Percentiles rank a stretch among this genome's conserved stretches.
phyloP scores from a whole-genome alignment of 2,113 vertebrate genomes.

The Zosterops pallidus region DNA sequence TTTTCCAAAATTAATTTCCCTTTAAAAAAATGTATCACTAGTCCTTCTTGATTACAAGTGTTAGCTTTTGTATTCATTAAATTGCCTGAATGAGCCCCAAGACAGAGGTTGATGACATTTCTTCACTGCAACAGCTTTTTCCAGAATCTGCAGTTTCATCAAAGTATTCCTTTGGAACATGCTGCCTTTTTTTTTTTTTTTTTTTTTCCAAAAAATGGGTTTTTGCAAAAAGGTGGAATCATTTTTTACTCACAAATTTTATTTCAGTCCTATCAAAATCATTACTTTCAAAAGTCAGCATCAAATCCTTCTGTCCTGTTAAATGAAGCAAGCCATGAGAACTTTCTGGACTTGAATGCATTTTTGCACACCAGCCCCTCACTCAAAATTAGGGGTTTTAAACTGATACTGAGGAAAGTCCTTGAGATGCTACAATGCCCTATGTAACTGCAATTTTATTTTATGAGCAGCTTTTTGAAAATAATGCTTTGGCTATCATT shows the following conservation, averaged over 20 bases:
- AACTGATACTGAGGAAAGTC: not conserved
- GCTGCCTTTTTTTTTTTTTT: not conserved
- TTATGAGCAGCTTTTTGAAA: not conserved
- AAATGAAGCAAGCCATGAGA: not conserved
- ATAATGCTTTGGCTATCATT: not conserved
- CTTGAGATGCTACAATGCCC: not conserved
- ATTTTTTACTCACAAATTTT: not conserved
- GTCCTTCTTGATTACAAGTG: not conserved
- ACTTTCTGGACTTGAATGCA: not conserved
- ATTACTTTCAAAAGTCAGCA: not conserved
- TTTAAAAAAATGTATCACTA: not conserved
- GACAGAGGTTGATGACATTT: not conserved
- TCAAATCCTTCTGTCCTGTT: not conserved
- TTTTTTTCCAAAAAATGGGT: fast-evolving
- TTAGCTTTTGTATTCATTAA: not conserved
- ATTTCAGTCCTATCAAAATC: not conserved
- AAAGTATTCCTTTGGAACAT: not conserved
- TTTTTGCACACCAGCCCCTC: not conserved
- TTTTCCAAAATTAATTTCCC: not conserved
- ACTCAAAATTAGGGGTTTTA: not conserved
- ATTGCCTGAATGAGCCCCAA: not conserved
- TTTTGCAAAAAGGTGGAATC: not conserved
- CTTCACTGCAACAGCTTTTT: not conserved
- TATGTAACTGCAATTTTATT: not conserved
- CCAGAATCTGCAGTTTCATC: not conserved